phyloP scores from a whole-genome alignment of 2,888 invertebrate species.

The Lochmaea crataegi region DNA sequence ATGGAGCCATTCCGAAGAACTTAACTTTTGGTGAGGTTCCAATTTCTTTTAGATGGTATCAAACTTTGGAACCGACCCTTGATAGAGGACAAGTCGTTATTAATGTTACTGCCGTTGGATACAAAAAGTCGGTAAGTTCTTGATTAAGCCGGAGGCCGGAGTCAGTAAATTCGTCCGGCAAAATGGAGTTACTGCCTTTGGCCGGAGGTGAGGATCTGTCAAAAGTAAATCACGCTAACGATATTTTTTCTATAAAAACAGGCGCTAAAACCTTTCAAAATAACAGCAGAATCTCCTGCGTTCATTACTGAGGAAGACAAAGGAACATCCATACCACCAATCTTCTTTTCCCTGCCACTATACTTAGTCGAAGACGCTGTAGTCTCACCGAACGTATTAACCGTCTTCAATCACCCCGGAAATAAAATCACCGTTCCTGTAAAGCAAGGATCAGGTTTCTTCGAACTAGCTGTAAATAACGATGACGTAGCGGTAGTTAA shows the following conservation, averaged over 20 bases:
- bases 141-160: too few species aligned
- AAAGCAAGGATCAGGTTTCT: slow-evolving; percentile 75
- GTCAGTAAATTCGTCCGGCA: too few species aligned
- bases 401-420: slow-evolving; percentile 74
- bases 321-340: slow-evolving; percentile 58
- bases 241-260: slow-evolving; percentile 22
- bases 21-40: slow-evolving; percentile 52
- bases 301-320: slow-evolving; percentile 64
- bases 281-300: slow-evolving; percentile 66
- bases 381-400: slow-evolving; percentile 68
- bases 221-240: too few species aligned
- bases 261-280: slow-evolving; percentile 56
- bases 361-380: slow-evolving; percentile 71
- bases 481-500: slow-evolving; percentile 70
- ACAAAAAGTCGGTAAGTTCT: slow-evolving; percentile 26
- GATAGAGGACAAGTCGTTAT: slow-evolving; percentile 67
- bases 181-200: too few species aligned
- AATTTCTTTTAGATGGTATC: slow-evolving; percentile 56
- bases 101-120: slow-evolving; percentile 62
- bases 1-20: slow-evolving; percentile 53
- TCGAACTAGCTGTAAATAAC: slow-evolving; percentile 68
- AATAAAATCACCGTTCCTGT: slow-evolving; percentile 65
- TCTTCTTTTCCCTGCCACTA: slow-evolving; percentile 67
- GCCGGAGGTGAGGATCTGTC: too few species aligned
- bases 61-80: slow-evolving; percentile 63